These are phyloP conservation scores for Athrips mouffetella DNA, from an alignment of 2,888 invertebrate species.

Conservation along the genomic window DNA sequence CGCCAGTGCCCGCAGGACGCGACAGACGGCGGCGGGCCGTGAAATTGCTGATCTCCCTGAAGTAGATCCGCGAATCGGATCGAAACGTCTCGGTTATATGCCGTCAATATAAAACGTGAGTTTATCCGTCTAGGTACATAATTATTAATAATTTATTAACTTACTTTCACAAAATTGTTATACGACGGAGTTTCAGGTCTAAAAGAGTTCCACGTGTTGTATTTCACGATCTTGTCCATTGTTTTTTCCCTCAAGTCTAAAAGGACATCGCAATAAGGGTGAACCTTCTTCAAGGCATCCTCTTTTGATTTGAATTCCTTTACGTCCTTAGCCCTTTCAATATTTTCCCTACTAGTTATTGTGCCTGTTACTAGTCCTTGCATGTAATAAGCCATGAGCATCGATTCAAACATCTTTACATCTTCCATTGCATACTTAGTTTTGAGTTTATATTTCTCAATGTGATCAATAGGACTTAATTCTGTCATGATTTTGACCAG, in stretches of 20 bases:
- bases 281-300: constrained; percentile 50
- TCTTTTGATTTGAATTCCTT: constrained; percentile 37
- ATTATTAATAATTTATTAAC: constrained; percentile 19
- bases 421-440: constrained; percentile 84
- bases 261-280: constrained; percentile 68
- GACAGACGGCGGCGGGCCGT: too few species aligned
- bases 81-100: too few species aligned
- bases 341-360: constrained; percentile 46
- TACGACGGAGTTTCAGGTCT: constrained; percentile 75
- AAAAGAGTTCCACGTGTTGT: constrained; percentile 75
- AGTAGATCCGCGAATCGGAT: too few species aligned
- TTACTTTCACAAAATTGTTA: constrained; percentile 73
- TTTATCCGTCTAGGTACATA: too few species aligned
- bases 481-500: constrained; percentile 79
- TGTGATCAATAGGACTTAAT: constrained; percentile 88
- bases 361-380: constrained; percentile 61
- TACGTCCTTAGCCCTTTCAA: constrained; percentile 47
- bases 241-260: constrained; percentile 52
- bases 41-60: too few species aligned
- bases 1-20: too few species aligned
- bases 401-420: constrained; percentile 76
- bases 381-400: constrained; percentile 78
- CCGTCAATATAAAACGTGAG: too few species aligned
- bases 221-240: constrained; percentile 55
- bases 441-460: constrained; percentile 86